Conservation (phyloP, 2,888 invertebrate species). For the Scaptomyza parva region DNA sequence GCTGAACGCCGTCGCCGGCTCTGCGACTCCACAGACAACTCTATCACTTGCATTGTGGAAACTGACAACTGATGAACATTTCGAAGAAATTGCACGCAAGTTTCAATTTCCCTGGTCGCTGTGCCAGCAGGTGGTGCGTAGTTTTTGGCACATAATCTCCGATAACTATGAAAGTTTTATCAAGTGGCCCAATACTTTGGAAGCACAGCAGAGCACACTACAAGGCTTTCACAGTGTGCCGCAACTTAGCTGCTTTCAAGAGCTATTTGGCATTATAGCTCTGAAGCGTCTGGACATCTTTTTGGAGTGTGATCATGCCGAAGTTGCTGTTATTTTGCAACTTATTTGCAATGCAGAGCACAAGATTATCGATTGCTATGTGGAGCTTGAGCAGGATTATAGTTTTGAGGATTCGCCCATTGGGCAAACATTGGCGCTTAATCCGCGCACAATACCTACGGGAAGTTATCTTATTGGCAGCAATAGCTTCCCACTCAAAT, state of each 20-base stretch:
- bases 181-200: constrained; percentile 82
- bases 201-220: constrained; percentile 71
- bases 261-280: constrained; percentile 80
- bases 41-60: constrained; percentile 83
- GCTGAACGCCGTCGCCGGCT: constrained; percentile 42
- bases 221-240: constrained; percentile 63
- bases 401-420: constrained; percentile 81
- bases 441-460: constrained; percentile 77
- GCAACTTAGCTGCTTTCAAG: constrained; percentile 65
- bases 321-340: constrained; percentile 81
- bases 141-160: constrained; percentile 82
- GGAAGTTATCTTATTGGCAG: constrained; percentile 82
- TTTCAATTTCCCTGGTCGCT: constrained; percentile 79
- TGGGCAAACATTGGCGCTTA: constrained; percentile 79
- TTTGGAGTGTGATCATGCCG: constrained; percentile 82
- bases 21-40: constrained; percentile 72
- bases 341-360: constrained; percentile 82
- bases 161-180: constrained; percentile 83
- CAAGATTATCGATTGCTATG: constrained; percentile 83
- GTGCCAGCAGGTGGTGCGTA: constrained; percentile 80
- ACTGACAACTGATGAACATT: constrained; percentile 83
- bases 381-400: constrained; percentile 81
- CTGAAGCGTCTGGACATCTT: constrained; percentile 82
- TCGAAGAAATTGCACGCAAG: constrained; percentile 82
- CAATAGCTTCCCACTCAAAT: constrained; percentile 78